A percentile compares a stretch with the other conserved stretches of the same genome.
These are phyloP conservation scores for Drosophila suboccidentalis DNA, from an alignment of 2,888 invertebrate species.

Conservation along the genomic window DNA sequence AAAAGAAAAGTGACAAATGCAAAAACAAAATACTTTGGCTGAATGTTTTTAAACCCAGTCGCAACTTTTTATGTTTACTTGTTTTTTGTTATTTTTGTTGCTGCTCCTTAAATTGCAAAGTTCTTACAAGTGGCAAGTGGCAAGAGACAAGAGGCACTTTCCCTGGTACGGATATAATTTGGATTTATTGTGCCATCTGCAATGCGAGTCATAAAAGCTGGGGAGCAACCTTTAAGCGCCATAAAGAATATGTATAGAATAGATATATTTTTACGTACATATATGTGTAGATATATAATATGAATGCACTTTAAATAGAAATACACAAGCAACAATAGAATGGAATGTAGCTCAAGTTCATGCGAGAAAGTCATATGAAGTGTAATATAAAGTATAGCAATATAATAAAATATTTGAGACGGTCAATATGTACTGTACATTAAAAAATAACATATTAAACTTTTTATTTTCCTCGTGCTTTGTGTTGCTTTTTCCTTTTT, in stretches of 20 bases:
- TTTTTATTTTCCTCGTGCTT: background rate
- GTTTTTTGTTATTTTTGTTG: conserved; percentile 30
- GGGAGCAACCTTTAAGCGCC: conserved; percentile 50
- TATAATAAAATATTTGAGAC: background rate
- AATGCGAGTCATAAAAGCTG: conserved; percentile 44
- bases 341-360: background rate
- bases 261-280: conserved; percentile 12
- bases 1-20: conserved; percentile 37
- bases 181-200: conserved; percentile 62
- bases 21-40: conserved; percentile 43
- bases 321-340: background rate
- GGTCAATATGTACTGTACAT: background rate
- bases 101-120: conserved; percentile 56
- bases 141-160: conserved; percentile 40
- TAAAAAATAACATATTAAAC: background rate
- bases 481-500: background rate
- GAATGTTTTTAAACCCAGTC: conserved; percentile 40
- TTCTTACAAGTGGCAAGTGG: conserved; percentile 33
- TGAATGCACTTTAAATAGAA: conserved; percentile 5
- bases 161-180: conserved; percentile 49
- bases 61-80: conserved; percentile 44
- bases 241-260: conserved; percentile 36
- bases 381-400: background rate
- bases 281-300: conserved; percentile 1
- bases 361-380: background rate